Evolutionary conservation across 2,888 invertebrate species (phyloP), one percentile per base, ranked within the genome.

Genomic region (Lymantria monacha): DNA sequence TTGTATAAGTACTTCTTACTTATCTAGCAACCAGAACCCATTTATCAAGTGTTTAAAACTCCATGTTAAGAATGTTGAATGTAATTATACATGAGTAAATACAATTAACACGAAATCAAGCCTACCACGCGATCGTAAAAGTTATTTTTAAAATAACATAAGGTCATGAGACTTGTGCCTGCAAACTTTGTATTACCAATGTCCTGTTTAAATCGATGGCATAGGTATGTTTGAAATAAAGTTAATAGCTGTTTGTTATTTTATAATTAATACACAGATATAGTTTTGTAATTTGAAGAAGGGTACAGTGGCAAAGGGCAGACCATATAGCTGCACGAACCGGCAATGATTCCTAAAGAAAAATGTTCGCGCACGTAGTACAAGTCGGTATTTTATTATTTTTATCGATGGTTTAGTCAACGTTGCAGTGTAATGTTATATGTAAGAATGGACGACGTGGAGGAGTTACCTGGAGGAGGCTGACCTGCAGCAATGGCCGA

Each of bases 31-130:
- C 22, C 11, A 33, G 14, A 30, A 22, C 56, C 55, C 58, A 70
- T 22, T 51, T 51, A 72, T 69, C 63, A 69, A 69, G 64, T 59
- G 64, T 62, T 66, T 64, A 69, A 70, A 74, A 73, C 66, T 67
- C 56, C 49, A 37, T 36, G 61, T 63, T 52, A 57, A 72, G 53
- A 66, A 55, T 54, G 50, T 64, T 61, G 56, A 64, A 49, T 45
- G 44, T 51, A 47, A 47, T 51, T 46, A 51, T 46, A 51, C 38
- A 15, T 37, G 11, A 33, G 40, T 51, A 41, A 48, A 38, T 48
- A 44, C 33, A 51, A 51, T 51, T 48, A 47, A 36, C 41, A 51
- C 51, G 47, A 42, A 48, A 44, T 51, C 30, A 48, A 44, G 30
- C 30, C 10, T 41, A 44, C 40, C 51, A 51, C 44, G 45, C 45